phyloP scores from a whole-genome alignment of 2,888 invertebrate genomes.

The Aproaerema taeniolella region DNA sequence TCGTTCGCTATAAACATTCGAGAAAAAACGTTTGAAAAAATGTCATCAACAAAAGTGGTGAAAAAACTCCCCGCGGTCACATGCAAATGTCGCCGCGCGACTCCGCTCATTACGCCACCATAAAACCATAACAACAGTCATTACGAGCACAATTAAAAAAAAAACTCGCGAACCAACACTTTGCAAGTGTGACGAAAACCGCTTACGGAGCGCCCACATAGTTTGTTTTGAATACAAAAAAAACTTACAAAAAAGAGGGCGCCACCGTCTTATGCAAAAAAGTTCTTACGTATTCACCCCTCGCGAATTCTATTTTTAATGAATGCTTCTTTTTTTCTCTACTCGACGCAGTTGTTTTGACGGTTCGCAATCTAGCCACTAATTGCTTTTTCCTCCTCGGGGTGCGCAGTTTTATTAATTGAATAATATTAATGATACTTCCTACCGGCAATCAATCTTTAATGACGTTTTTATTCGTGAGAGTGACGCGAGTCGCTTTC shows the following conservation, averaged over 20 bases:
- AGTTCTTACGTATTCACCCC: constrained; percentile 76
- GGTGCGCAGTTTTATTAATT: constrained; percentile 75
- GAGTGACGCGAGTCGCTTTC: constrained; percentile 56
- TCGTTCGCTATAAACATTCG: constrained; percentile 54
- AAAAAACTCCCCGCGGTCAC: constrained; percentile 63
- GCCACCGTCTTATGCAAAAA: constrained; percentile 76
- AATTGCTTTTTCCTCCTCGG: constrained; percentile 76
- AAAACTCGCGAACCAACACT: constrained; percentile 59
- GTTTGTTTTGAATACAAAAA: constrained; percentile 64
- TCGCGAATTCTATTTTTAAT: constrained; percentile 73
- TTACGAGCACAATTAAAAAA: constrained; percentile 73
- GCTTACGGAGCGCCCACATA: constrained; percentile 73
- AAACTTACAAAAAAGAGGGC: constrained; percentile 59
- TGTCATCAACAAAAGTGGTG: constrained; percentile 59
- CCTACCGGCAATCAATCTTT: constrained; percentile 71
- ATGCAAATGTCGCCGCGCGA: constrained; percentile 70
- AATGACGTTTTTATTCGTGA: constrained; percentile 73
- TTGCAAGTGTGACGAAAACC: constrained; percentile 73
- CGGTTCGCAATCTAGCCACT: constrained; percentile 77
- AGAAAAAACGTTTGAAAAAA: constrained; percentile 62
- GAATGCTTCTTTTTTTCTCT: constrained; percentile 71
- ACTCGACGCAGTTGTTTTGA: constrained; percentile 75
- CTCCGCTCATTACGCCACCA: constrained; percentile 65
- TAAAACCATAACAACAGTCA: constrained; percentile 74
- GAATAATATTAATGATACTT: constrained; percentile 77